phyloP scores from a whole-genome alignment of 2,797 vertebrate species.

The Cheirogaleus major region DNA sequence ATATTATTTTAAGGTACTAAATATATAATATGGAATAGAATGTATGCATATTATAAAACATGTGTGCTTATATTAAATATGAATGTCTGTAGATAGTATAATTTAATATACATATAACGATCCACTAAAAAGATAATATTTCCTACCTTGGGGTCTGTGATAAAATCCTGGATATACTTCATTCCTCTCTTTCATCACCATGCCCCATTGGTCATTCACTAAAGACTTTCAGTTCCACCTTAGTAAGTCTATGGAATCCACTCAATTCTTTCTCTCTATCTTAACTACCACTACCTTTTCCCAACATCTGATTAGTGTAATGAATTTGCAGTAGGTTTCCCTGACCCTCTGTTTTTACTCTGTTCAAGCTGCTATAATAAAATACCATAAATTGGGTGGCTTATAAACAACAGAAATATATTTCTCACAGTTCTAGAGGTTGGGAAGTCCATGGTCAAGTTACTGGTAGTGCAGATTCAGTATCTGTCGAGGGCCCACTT shows the following conservation, averaged over 20 bases:
- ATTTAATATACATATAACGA: neutral
- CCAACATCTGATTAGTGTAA: neutral
- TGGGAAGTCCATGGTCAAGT: neutral
- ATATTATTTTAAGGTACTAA: neutral
- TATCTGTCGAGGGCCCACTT: no score
- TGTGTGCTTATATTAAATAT: neutral
- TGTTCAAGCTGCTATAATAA: neutral
- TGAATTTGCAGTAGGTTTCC: rapidly evolving
- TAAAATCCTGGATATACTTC: neutral
- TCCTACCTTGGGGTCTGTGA: neutral
- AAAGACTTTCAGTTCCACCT: neutral
- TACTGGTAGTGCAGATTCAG: neutral
- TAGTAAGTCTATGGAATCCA: neutral
- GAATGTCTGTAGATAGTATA: neutral
- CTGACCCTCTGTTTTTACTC: neutral
- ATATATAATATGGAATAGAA: neutral
- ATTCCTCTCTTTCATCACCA: neutral
- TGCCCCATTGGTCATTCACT: neutral
- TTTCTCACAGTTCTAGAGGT: neutral
- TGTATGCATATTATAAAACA: neutral
- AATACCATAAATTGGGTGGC: neutral
- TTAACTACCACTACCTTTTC: neutral
- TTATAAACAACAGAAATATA: neutral
- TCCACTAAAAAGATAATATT: neutral
- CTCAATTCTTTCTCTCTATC: neutral